Conservation (phyloP, 1,140 invertebrate species). For the Drosophila insularis region DNA sequence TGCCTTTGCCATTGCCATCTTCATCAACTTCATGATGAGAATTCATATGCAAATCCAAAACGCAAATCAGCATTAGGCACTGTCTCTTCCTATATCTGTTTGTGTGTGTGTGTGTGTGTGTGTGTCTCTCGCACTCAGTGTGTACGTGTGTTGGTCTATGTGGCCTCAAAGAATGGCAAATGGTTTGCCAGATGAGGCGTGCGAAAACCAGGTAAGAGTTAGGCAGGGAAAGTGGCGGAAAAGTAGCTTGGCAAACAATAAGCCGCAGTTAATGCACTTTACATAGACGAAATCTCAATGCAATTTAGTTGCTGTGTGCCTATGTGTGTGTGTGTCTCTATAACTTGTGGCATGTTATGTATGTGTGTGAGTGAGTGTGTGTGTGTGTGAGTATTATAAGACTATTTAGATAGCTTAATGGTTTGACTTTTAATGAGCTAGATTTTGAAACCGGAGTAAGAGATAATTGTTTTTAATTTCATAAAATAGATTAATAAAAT, state of each 20-base stretch:
- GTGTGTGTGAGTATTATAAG: not conserved
- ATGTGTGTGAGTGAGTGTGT: not conserved
- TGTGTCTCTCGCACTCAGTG: not conserved
- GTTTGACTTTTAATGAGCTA: constrained; percentile 2
- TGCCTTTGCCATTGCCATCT: constrained; percentile 23
- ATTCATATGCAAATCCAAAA: constrained; percentile 72
- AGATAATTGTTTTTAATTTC: not conserved
- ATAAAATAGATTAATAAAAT: not conserved
- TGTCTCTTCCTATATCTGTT: constrained; percentile 5
- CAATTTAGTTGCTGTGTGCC: not conserved
- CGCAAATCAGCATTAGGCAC: constrained; percentile 69
- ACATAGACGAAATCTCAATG: constrained; percentile 13
- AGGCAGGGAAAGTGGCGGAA: constrained; percentile 5
- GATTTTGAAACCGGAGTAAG: not conserved
- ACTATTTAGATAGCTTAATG: constrained; percentile 6
- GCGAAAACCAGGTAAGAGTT: constrained; percentile 5
- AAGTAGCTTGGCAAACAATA: constrained; percentile 49
- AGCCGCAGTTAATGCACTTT: constrained; percentile 35
- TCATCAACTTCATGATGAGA: constrained; percentile 65
- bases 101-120: not conserved
- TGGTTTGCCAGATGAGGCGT: constrained; percentile 17
- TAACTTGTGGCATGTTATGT: not conserved
- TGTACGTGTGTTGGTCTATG: not conserved
- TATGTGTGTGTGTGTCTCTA: not conserved
- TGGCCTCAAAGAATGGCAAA: constrained; percentile 32